Evolutionary conservation across 2,113 vertebrate genomes (phyloP), one percentile per base, ranked within the genome.

Genomic region (Triplophysa tibetana): DNA sequence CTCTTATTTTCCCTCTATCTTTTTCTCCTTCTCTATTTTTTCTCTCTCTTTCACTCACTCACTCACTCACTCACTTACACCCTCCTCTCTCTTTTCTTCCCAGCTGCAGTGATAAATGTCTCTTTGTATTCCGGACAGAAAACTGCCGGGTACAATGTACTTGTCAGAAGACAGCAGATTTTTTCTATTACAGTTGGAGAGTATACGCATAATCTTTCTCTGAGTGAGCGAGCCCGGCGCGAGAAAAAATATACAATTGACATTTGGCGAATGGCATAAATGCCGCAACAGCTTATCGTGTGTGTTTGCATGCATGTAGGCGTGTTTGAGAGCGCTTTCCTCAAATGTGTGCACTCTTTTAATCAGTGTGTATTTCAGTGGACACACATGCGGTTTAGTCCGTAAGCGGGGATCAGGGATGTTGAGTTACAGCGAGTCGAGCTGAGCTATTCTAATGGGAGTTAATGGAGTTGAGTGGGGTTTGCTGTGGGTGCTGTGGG

Each of bases 51-150:
- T 69, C 79, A 26, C 14, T 75, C 10, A 58, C 58, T 17, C 77
- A 58, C 58, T 17, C 77, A 6, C 10, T 54, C 19, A 45, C 12
- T 61, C 54, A 8, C 69, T 50, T 43, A n/a, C 24, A 56, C 62
- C 54, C 14, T 24, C 62, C 62, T 43, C 72, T 72, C 63, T 75
- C 21, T 85, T 81, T 79, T 82, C 67, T 83, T 75, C 84, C 85
- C 90, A 91, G 91, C 89, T 92, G 90, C 91, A 90, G 87, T 91
- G 90, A 93, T 91, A 92, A 93, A 91, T 90, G 89, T 91, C 87
- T 92, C 89, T 90, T 91, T 92, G 89, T 89, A 89, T 93, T 90
- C 87, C 81, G 84, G 87, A 91, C 86, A 90, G 89, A 91, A 91
- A 89, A 89, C 84, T 87, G 77, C 79, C 2, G 87, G 85, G 86